Base-by-base conservation (phyloP, 2,113 vertebrate genomes). In the Phainopepla nitens region DNA sequence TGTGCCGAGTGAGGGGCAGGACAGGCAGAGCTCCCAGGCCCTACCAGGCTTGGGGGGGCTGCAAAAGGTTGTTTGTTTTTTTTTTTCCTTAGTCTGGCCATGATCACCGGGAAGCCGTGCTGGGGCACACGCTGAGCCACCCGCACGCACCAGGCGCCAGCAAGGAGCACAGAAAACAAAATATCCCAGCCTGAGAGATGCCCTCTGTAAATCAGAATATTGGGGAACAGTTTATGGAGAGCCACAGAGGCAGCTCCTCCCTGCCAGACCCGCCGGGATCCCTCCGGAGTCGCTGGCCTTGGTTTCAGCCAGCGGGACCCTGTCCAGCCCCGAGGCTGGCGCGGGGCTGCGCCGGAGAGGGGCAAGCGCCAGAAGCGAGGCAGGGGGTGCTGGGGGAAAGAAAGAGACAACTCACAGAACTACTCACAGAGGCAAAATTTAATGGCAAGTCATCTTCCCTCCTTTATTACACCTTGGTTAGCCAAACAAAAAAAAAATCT, bases 381-480 rank as follows among this genome's bases (percentile, higher is more conserved):
- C 7, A 56, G 42, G 1, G 36, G 16, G 29, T 7, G 3, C 29
- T 7, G 19, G 51, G 14, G 29, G 9, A 57, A 90, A 91, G 73
- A 93, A 96, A 96, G 80, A 97, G 84, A 14, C 92, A 66, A 27
- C 10, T 94, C 76, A 45, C 95, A 44, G 33, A 78, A n/a, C 31
- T 96, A 97, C 93, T 89, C 96, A 98, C 97, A 98, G 97, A 98
- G 97, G 97, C 97, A 97, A 96, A 96, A 95, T 97, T 97, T 98
- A 98, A 98, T 98, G 96, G 96, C 97, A 97, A 97, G 94, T 98
- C 95, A 97, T 96, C 96, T 97, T 97, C 96, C 97, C 96, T 96
- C 94, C 87, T 97, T 97, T 96, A 91, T 96, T 97, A 98, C 97
- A 97, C 96, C 95, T 96, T 93, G 94, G 96, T 97, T 96, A 98